Evolutionary conservation across 1,140 invertebrate species (phyloP).

Genomic region (Steinernema feltiae): DNA sequence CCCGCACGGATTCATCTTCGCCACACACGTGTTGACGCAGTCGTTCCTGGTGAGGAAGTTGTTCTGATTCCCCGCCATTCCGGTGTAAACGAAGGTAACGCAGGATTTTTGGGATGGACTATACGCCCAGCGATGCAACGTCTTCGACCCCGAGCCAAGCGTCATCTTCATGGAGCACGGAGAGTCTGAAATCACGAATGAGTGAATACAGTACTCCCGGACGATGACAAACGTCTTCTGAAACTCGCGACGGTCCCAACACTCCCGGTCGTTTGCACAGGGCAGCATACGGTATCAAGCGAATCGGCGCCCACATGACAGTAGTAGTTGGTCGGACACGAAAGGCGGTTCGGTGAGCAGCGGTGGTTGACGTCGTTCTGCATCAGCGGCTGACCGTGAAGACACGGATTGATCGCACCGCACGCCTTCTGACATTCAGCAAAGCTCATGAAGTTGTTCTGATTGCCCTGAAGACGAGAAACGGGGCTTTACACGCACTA

Average conservation of each 20-base stretch:
- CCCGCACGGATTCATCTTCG: not conserved
- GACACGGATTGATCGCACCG: constrained; percentile 26
- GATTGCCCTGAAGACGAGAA: constrained; percentile 54
- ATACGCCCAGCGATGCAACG: constrained; percentile 29
- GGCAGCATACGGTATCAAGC: not conserved
- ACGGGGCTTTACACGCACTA: not conserved
- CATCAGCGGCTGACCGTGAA: constrained; percentile 10
- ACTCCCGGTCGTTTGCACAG: not conserved
- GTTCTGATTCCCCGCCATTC: constrained; percentile 24
- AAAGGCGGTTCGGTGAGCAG: not conserved
- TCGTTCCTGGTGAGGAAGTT: constrained; percentile 10
- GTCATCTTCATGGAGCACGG: not conserved
- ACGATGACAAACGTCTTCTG: not conserved
- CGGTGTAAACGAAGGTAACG: constrained; percentile 30
- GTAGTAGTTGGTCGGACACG: not conserved
- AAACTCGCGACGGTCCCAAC: too few relatives aligned
- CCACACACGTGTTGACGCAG: not conserved
- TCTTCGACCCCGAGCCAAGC: constrained; percentile 16
- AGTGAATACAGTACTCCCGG: too few relatives aligned
- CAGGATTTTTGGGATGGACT: not conserved
- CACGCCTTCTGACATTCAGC: constrained; percentile 27
- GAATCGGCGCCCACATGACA: not conserved
- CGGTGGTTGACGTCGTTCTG: not conserved
- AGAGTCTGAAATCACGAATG: not conserved
- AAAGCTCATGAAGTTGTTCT: constrained; percentile 54